Base-by-base conservation (phyloP, 2,113 vertebrate genomes). In the Gymnobelideus leadbeateri region DNA sequence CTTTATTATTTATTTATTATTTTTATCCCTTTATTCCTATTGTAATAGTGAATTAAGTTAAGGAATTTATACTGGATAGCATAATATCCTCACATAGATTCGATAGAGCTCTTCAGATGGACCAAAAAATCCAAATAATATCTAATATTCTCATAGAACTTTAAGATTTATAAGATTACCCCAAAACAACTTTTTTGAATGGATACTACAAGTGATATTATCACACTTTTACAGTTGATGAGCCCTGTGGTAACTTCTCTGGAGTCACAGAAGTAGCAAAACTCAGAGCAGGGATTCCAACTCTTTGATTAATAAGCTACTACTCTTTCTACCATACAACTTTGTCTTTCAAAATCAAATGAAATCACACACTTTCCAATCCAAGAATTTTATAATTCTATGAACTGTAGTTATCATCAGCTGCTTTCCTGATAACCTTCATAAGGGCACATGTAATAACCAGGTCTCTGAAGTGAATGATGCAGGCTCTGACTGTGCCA, bases 401-500 rank as follows among this genome's bases (percentile, higher is more conserved):
- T 50, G 89, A 49, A 21, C 61, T 89, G 1, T 28, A 50, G 77
- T 46, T 92, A 23, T 92, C 61, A 52, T 89, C 37, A 43, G 5
- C 37, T 77, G 68, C 0, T 92, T 95, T 92, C 26, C 12, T 61
- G 28, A 52, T 94, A 28, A 53, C 91, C 55, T 95, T 92, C 92
- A 52, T 97, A 94, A 94, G 46, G 12, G 52, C 91, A 24, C 14
- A 93, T 0, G 23, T 37, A 24, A 4, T 43, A 53, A 10, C 95
- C 51, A 95, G 92, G 92, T 93, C 51, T 43, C 68, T 93, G 46
- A 91, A 84, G 55, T 95, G 68, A 84, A 43, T 21, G 68, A 84
- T 84, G 6, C 16, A 84, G 19, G 68, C 31, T 68, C 46, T 57
- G 31, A 92, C 23, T 51, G 53, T 57, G 90, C 25, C 8, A 31